Evolutionary conservation across 1,140 invertebrate species (phyloP), one percentile per base, ranked within the genome.

Genomic region (Wasmannia auropunctata): DNA sequence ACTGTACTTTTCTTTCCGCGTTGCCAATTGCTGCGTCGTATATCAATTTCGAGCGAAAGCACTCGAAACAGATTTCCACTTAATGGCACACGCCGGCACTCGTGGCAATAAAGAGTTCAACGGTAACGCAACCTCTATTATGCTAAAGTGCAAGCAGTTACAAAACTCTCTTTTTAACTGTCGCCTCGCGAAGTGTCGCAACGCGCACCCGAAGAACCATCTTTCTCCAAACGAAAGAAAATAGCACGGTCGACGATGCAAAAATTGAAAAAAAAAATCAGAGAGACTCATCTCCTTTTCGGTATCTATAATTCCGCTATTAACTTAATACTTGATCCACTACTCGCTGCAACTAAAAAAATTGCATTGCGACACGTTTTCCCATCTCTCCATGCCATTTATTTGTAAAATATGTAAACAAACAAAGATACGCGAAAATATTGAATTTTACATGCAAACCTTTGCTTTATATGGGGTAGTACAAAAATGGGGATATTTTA

Each of bases 51-150:
- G 11, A 43, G 28, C 37, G 51, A 69, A 25, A 58, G 40, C 51
- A 72, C 28, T 72, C 37, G 28, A 83, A 83, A 83, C 79, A 81
- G 79, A 83, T 83, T 83, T 83, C 56, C 79, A 83, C 37, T 46
- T 81, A 81, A 81, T 70, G 63, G 49, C 63, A 37, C 31, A 58
- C 8, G 37, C 51, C 25, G 25, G 37, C 25, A 43, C 7, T 83
- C 67, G 49, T 40, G 43, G 37, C n/a, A 43, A 40, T 83, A 83
- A 83, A 58, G 65, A 43, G 54, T 72, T 83, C 25, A 83, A 81
- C 65, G 37, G 11, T 43, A n/a, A 43, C 31, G 22, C 40, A 62
- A 62, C 56, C 37, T 60, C 65, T 81, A 72, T 72, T 81, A 46
- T 81, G 65, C 37, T 54, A 40, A 80, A 81, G 76, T 65, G 31